phyloP scores from a whole-genome alignment of 2,888 invertebrate species.

The Drepana falcataria region DNA sequence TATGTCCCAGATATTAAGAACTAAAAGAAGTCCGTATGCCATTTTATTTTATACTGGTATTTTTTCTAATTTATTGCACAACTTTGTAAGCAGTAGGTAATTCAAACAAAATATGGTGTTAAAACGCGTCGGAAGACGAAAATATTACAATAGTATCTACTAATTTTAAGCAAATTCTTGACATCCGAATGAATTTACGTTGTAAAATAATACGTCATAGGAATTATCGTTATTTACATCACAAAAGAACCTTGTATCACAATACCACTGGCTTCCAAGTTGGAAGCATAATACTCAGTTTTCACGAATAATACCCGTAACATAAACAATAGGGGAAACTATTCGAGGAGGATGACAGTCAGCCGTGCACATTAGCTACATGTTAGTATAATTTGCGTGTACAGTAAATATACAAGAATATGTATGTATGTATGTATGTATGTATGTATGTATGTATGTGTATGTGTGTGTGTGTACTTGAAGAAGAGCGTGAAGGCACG shows the following conservation, averaged over 20 bases:
- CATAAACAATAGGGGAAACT: not conserved
- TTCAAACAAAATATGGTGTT: not conserved
- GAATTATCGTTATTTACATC: not conserved
- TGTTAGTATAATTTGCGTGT: not conserved
- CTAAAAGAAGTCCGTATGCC: too few relatives aligned
- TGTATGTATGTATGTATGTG: too few relatives aligned
- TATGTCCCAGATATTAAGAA: not conserved
- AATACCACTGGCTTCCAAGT: conserved; percentile 13
- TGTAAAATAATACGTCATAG: not conserved
- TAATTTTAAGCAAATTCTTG: conserved; percentile 1
- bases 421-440: not conserved
- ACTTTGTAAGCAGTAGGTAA: not conserved
- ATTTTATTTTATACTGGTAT: too few relatives aligned
- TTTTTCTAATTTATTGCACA: not conserved
- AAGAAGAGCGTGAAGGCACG: conserved; percentile 11
- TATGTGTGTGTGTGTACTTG: too few relatives aligned
- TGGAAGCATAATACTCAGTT: not conserved
- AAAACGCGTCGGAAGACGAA: not conserved
- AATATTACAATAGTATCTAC: not conserved
- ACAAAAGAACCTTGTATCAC: conserved; percentile 9
- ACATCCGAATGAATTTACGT: not conserved
- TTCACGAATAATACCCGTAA: not conserved
- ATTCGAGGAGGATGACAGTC: not conserved
- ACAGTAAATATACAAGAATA: not conserved
- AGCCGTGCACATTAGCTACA: not conserved